Conservation (phyloP, 2,113 vertebrate species). For the Ophiodon elongatus region DNA sequence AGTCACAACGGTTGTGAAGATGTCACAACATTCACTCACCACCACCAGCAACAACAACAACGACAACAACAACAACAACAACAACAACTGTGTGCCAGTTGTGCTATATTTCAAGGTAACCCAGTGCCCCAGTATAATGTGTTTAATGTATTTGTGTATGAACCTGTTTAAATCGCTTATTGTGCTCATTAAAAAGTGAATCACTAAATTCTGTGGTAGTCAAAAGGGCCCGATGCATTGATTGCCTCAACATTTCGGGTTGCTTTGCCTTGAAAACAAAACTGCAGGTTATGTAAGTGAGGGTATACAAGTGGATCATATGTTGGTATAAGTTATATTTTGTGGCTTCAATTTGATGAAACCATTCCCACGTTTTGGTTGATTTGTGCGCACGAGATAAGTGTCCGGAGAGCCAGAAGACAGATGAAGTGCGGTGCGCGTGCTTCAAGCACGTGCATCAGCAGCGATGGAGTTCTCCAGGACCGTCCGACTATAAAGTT, state of each 20-base stretch:
- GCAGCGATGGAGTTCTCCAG: neutral
- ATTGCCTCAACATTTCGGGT: neutral
- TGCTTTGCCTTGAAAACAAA: neutral
- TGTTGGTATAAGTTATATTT: neutral
- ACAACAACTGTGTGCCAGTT: too few relatives aligned
- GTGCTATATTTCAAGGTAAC: neutral
- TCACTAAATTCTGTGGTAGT: neutral
- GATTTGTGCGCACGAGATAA: neutral
- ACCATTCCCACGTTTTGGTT: neutral
- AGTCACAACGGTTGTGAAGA: neutral
- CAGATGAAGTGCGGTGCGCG: neutral
- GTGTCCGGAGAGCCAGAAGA: neutral
- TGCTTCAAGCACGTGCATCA: neutral
- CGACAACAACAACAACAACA: too few relatives aligned
- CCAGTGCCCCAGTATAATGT: too few relatives aligned
- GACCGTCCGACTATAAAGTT: neutral
- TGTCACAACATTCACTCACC: neutral
- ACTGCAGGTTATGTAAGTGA: neutral
- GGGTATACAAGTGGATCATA: neutral
- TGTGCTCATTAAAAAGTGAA: neutral
- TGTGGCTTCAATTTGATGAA: neutral
- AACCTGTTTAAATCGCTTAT: neutral
- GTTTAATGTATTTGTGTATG: neutral
- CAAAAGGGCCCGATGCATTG: neutral
- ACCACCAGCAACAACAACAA: neutral